Base-by-base conservation (phyloP, 2,113 vertebrate species). In the Perccottus glenii region DNA sequence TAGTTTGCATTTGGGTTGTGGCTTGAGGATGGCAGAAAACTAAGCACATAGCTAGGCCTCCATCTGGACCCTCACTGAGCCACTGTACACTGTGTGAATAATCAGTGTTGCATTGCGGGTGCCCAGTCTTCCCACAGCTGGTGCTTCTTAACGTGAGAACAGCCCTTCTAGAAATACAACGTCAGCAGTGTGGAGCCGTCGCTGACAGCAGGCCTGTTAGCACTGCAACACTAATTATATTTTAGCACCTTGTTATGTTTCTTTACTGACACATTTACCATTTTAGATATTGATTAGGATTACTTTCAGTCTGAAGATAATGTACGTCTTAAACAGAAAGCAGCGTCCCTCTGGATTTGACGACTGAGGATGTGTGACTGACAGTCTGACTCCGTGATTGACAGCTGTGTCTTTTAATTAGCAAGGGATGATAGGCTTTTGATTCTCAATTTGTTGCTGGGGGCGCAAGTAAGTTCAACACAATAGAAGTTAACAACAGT, bases 361-460 rank as follows among this genome's bases (percentile, higher is more conserved):
- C 11, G 11, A 5, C 35, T 9, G 55, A 5, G 4, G 45, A 45
- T 47, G 5, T 32, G 50, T 63, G 66, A 78, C 63, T 73, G 66
- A 38, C 53, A 60, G 58, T 38, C 42, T 11, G 43, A 3, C 43
- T 43, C 10, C 3, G 57, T 61, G 78, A 80, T 51, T 80, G 77
- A 82, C 71, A 63, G 47, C 52, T 0, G 0, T 16, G 62, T 45
- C 27, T 14, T 60, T 70, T 68, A 68, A 73, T 74, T 50, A 40
- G 7, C 50, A 48, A 9, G 3, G 1, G 9, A 15, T 75, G 70
- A 64, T 38, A 71, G 71, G 35, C 63, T 1, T 64, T 48, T 6
- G 38, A 47, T 27, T 47, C 51, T 58, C 33, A 32, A 33, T 50
- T 38, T 58, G n/a, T 32, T 11, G 19, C 46, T 43, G 43, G 32